phyloP scores from a whole-genome alignment of 2,888 invertebrate genomes.

The Papilio elwesi region DNA sequence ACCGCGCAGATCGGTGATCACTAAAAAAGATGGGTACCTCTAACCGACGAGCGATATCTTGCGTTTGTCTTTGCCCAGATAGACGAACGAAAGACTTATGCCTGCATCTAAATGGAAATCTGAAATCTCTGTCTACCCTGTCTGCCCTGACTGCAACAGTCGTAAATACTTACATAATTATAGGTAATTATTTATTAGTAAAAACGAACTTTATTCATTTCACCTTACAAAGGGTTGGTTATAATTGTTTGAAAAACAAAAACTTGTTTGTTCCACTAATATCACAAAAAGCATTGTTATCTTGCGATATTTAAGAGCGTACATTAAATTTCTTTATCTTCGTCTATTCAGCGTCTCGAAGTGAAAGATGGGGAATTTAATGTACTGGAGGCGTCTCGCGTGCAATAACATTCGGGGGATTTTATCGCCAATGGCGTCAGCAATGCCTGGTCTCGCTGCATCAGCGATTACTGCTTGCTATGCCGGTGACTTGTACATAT shows the following conservation, averaged over 20 bases:
- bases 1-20: no score
- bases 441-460: not conserved
- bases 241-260: not conserved
- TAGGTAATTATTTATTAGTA: no score
- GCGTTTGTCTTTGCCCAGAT: no score
- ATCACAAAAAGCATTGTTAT: constrained; percentile 33
- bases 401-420: constrained; percentile 45
- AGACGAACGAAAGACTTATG: no score
- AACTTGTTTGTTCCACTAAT: not conserved
- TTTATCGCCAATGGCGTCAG: constrained; percentile 44
- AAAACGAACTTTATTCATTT: no score
- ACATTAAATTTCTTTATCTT: constrained; percentile 31
- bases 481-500: not conserved
- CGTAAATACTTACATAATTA: no score
- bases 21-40: no score
- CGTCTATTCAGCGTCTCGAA: constrained; percentile 18
- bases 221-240: no score
- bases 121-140: no score
- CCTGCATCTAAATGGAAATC: no score
- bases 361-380: constrained; percentile 45
- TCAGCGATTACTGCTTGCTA: constrained; percentile 6
- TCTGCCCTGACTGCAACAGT: no score
- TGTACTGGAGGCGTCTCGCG: constrained; percentile 44
- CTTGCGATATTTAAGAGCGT: constrained; percentile 12
- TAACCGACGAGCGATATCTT: no score